Base-by-base conservation (phyloP, 2,113 vertebrate species). In the Cranoglanis bouderius region DNA sequence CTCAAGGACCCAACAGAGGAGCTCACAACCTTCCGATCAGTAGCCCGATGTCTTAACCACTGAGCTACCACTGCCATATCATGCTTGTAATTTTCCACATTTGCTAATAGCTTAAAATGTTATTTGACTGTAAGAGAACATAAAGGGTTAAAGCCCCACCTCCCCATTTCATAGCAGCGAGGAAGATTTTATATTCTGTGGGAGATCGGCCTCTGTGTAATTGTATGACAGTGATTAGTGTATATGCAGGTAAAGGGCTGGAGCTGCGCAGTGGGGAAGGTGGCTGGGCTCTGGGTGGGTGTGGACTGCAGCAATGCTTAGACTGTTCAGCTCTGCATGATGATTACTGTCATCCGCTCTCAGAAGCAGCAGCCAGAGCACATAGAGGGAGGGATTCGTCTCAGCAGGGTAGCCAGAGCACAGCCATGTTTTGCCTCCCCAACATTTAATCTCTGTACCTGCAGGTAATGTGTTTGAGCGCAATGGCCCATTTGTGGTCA, bases 271-370 rank as follows among this genome's bases (percentile, higher is more conserved):
- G 70, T 87, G 55, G 61, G 89, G 78, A 85, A 87, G 86, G 75
- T 84, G 84, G 84, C 85, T 74, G 51, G 32, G 59, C 82, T 88
- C 75, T 38, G 49, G 75, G 85, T 70, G 87, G 61, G 84, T 88
- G 77, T 85, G 61, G 89, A 43, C 59, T 81, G 35, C 65, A 86
- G 87, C 82, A 86, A 75, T 90, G 86, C 86, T 86, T 90, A 87
- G 74, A 59, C 85, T 92, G 88, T 80, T 81, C 46, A 67, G 67
- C 70, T 80, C 75, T 85, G 82, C 82, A 32, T 61, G 80, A 89
- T 83, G 85, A 90, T 92, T 83, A 87, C 85, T 88, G 88, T 86
- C 89, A 92, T 92, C 90, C 53, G 74, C 82, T 81, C 84, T 90
- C 74, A 63, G 70, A 92, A 84, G 90, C 89, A 88, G 86, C 90